Percentiles rank a stretch among this genome's conserved stretches.
Evolutionary conservation across 2,113 vertebrate species (phyloP).

Genomic region (Dunckerocampus dactyliophorus): DNA sequence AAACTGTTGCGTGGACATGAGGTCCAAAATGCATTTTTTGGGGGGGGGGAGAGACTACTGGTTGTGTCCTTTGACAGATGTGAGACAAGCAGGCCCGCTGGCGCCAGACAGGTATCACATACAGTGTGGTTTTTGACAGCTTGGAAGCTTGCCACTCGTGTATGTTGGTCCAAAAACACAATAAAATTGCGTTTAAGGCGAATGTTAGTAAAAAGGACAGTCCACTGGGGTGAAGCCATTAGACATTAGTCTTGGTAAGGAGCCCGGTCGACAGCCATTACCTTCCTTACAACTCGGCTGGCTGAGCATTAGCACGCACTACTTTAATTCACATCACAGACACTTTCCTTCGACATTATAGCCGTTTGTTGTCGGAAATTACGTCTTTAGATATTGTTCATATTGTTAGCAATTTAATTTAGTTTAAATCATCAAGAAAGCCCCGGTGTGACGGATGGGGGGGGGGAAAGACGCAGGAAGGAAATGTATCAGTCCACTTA

Average conservation of each 20-base stretch:
- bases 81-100: conserved; percentile 50
- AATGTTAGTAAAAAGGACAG: not conserved
- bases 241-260: conserved; percentile 59
- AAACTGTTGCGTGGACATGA: conserved; percentile 14
- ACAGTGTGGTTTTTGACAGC: conserved; percentile 41
- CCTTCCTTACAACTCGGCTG: conserved; percentile 49
- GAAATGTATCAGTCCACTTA: conserved; percentile 76
- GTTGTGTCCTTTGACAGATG: conserved; percentile 41
- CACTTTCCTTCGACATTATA: not conserved
- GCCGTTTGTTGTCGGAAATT: no score
- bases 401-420: conserved; percentile 8
- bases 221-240: conserved; percentile 54
- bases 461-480: conserved; percentile 69
- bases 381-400: no score
- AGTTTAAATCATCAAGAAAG: conserved; percentile 47
- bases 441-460: conserved; percentile 22
- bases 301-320: conserved; percentile 34
- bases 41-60: not conserved
- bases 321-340: conserved; percentile 19
- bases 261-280: conserved; percentile 72
- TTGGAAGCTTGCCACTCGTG: conserved; percentile 2
- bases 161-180: not conserved
- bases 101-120: conserved; percentile 40
- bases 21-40: not conserved
- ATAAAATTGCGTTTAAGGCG: not conserved